Percentiles rank a stretch among this genome's conserved stretches.
Conservation (phyloP, 2,888 invertebrate species). For the Globia sparganii region DNA sequence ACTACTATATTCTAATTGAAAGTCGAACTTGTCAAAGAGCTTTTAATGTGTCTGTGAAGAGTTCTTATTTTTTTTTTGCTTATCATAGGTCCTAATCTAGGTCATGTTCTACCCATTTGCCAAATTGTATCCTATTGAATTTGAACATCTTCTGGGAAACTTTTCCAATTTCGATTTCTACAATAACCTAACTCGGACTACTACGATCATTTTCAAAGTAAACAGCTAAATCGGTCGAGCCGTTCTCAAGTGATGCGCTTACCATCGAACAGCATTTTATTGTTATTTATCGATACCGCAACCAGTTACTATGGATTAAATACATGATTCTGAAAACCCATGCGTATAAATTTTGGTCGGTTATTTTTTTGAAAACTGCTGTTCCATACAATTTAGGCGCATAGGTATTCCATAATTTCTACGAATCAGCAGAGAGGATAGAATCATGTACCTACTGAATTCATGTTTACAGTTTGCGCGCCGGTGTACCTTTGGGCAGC, state of each 20-base stretch:
- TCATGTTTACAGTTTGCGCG: background rate
- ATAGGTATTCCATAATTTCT: background rate
- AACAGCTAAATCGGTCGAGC: background rate
- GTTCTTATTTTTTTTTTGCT: slow-evolving; percentile 56
- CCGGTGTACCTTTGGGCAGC: background rate
- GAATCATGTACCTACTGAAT: background rate
- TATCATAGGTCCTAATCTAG: background rate
- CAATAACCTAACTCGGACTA: background rate
- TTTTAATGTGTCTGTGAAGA: slow-evolving; percentile 36
- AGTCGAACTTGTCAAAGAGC: slow-evolving; percentile 53
- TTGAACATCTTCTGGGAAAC: background rate
- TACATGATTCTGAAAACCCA: too few relatives aligned
- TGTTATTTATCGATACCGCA: background rate
- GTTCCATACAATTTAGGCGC: too few relatives aligned
- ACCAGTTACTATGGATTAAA: too few relatives aligned
- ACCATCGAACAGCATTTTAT: background rate
- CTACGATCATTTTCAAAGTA: background rate
- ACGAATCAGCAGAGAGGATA: background rate
- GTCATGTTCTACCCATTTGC: too few relatives aligned
- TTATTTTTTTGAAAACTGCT: too few relatives aligned
- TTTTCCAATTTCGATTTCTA: background rate
- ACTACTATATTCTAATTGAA: slow-evolving; percentile 56
- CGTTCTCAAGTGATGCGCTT: background rate
- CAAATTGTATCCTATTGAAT: background rate
- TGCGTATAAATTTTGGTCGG: background rate